Evolutionary conservation across 2,888 invertebrate species (phyloP).

Genomic region (Zootermopsis nevadensis): DNA sequence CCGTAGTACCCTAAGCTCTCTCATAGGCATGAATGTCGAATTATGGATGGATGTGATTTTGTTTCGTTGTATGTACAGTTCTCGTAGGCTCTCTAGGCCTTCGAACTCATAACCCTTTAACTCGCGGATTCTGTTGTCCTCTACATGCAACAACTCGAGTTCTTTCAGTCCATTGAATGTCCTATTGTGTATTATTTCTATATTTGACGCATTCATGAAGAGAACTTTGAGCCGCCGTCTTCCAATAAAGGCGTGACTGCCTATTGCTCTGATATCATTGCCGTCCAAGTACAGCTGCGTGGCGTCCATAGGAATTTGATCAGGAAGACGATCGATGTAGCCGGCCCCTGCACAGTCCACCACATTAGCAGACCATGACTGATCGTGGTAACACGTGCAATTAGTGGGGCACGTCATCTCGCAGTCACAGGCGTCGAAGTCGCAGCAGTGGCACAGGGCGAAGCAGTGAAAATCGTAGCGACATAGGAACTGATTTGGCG

Average conservation of each 20-base stretch:
- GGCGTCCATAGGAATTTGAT: constrained; percentile 90
- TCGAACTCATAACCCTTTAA: constrained; percentile 85
- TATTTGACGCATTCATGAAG: constrained; percentile 81
- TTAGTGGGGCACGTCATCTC: constrained; percentile 91
- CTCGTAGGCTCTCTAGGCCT: constrained; percentile 77
- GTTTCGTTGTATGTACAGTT: constrained; percentile 81
- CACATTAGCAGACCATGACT: constrained; percentile 87
- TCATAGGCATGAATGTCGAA: constrained; percentile 76
- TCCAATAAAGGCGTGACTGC: constrained; percentile 87
- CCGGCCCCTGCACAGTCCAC: constrained; percentile 83
- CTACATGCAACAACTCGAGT: constrained; percentile 79
- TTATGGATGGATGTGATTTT: constrained; percentile 76
- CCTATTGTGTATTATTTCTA: constrained; percentile 82
- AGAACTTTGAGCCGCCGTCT: constrained; percentile 81
- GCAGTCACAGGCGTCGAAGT: constrained; percentile 92
- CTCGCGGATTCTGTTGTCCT: constrained; percentile 77
- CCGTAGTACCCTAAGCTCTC: constrained; percentile 73
- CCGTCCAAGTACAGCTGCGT: constrained; percentile 90
- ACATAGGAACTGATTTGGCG: constrained; percentile 85
- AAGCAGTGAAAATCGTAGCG: constrained; percentile 88
- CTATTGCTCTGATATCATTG: constrained; percentile 79
- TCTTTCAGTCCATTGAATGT: constrained; percentile 87
- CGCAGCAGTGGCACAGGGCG: constrained; percentile 89
- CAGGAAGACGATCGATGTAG: constrained; percentile 77
- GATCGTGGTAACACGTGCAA: constrained; percentile 90